Conservation (phyloP, 2,113 vertebrate genomes). For the Dipodomys spectabilis region DNA sequence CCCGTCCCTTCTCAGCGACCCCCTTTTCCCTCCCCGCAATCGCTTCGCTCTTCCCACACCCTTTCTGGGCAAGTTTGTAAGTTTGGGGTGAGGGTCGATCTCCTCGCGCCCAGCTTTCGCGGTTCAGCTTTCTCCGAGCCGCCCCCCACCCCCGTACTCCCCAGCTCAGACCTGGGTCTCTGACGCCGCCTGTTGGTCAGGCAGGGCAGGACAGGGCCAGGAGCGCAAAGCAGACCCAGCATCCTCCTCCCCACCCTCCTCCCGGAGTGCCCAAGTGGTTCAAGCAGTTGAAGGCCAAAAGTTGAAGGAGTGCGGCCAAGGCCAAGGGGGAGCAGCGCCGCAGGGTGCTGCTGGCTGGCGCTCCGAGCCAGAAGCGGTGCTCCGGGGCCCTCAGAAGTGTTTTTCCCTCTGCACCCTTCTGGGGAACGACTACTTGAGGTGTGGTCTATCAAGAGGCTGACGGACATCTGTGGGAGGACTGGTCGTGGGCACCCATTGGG, state of each 20-base stretch:
- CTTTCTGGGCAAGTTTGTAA: slow-evolving; percentile 72
- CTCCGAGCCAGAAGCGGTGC: neutral
- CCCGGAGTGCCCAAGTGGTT: neutral
- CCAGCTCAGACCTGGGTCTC: slow-evolving; percentile 71
- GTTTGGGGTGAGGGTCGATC: slow-evolving; percentile 80
- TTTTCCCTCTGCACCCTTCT: neutral
- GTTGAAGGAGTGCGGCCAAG: slow-evolving; percentile 3
- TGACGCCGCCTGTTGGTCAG: slow-evolving; percentile 83
- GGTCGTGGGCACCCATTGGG: neutral
- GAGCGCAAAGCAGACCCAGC: neutral
- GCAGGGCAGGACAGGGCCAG: slow-evolving; percentile 72
- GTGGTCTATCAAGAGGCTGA: neutral
- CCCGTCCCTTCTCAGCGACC: slow-evolving; percentile 27
- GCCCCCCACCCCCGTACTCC: slow-evolving; percentile 63
- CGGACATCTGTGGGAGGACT: neutral
- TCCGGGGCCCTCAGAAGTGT: neutral
- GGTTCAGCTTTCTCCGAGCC: slow-evolving; percentile 56
- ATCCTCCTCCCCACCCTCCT: neutral
- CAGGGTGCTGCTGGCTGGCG: neutral
- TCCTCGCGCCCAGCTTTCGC: slow-evolving; percentile 42
- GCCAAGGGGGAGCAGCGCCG: neutral
- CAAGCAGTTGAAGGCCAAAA: neutral
- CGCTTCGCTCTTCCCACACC: slow-evolving; percentile 11
- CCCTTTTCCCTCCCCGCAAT: neutral
- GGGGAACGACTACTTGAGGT: neutral